Evolutionary conservation across 2,113 vertebrate species (phyloP), one percentile per base, ranked within the genome.

Genomic region (Mastomys natalensis): DNA sequence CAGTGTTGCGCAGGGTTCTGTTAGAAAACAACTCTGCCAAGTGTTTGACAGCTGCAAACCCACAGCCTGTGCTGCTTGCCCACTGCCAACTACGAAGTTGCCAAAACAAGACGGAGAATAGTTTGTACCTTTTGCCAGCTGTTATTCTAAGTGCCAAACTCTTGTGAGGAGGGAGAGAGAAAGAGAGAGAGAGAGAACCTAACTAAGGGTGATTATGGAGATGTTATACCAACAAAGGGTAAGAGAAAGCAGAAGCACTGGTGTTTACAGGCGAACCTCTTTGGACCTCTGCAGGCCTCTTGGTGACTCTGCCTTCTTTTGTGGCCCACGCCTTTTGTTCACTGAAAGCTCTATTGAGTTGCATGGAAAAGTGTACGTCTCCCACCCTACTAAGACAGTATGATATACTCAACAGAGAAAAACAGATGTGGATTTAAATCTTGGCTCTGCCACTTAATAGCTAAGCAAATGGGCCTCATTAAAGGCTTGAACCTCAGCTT

Each of bases 21-120:
- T 73, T 21, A 19, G 88, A 91, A 37, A 37, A 1, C 43, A 45
- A 9, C 53, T 88, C 94, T 43, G 53, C 43, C 66, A 24, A 92
- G 45, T 22, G 15, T 86, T 89, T 91, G 81, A 34, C 53, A 58
- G n/a, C 84, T 22, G 43, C 45, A 24, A 84, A 13, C 70, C 34
- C 94, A 81, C 70, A 43, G 37, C 43, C 60, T 43, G 5, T 22
- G 58, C 60, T 60, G 4, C 55, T 53, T 88, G 72, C 72, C 92
- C 68, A 58, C 96, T 94, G 55, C 51, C 73, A 95, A 94, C 91
- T 86, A 19, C 19, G n/a, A 16, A 0, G n/a, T 26, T 97, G 92
- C 94, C 89, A 96, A 95, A 96, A 85, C 82, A 94, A 95, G 74
- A 81, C 88, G 15, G 11, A 96, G 73, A 85, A 95, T 66, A 80